Conservation (phyloP, 2,113 vertebrate species). For the Fulmarus glacialis region DNA sequence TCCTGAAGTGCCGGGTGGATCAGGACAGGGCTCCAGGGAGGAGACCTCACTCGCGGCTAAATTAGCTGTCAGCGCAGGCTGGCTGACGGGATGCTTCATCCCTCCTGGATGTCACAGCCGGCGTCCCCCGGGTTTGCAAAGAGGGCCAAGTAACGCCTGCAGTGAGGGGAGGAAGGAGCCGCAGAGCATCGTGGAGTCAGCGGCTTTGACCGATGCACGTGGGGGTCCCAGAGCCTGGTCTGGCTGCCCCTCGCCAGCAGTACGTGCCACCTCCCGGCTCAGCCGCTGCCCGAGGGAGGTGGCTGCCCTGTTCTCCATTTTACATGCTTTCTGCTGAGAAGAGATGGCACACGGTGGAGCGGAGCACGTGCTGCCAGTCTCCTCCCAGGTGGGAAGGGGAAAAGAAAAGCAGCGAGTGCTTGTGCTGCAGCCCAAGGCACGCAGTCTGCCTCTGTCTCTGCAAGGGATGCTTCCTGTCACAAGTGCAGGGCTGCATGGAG, state of each 20-base stretch:
- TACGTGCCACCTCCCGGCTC: rapidly evolving
- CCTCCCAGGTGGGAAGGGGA: neutral
- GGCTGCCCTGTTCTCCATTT: neutral
- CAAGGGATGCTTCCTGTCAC: neutral
- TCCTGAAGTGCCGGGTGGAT: neutral
- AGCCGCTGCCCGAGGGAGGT: neutral
- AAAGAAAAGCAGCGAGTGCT: neutral
- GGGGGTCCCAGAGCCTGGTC: neutral
- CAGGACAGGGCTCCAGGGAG: neutral
- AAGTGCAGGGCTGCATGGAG: neutral
- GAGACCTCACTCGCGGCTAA: neutral
- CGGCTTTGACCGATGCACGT: rapidly evolving
- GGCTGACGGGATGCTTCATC: neutral
- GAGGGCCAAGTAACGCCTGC: neutral
- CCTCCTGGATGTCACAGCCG: rapidly evolving
- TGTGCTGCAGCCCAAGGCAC: neutral
- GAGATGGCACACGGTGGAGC: neutral
- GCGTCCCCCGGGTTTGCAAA: neutral
- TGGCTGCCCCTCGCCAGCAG: neutral
- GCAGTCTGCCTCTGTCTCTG: neutral
- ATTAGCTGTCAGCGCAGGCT: rapidly evolving
- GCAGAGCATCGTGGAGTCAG: rapidly evolving
- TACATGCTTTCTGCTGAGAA: neutral
- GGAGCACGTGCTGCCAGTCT: neutral
- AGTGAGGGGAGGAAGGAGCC: neutral